Base-by-base conservation (phyloP, 2,797 vertebrate genomes). In the Enteromius afrohamiltoni region DNA sequence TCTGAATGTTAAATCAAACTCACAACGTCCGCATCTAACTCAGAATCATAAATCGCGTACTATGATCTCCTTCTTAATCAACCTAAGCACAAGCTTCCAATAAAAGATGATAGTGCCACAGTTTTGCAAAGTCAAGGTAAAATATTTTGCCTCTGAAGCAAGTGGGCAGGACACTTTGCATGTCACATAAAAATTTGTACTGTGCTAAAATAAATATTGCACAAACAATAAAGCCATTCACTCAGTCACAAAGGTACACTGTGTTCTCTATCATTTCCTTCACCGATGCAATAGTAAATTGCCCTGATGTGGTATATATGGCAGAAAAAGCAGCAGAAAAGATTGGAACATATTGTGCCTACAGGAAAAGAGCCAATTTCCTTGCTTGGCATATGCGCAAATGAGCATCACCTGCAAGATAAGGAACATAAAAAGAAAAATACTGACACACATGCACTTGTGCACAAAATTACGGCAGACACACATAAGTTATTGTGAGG, bases 171-270 rank as follows among this genome's bases (percentile, higher is more conserved):
- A 91, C 90, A 93, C 91, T 94, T 92, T 93, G 88, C 88, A 91
- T 90, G 92, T 91, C 93, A 93, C 88, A 93, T 93, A 92, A 94
- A 93, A 92, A 88, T 88, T 90, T 90, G 90, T 83, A 90, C 2
- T 55, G 80, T 77, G 83, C 37, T 85, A 87, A 89, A 93, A 93
- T 93, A 90, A 91, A 88, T 88, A 89, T 84, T 89, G 86, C 88
- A 88, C 83, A 53, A 83, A 89, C 90, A 88, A 85, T 93, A 93
- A 93, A 92, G 88, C 42, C 68, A 87, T 91, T 90, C 84, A 86
- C 91, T 90, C 88, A 92, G 90, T 92, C 89, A 91, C 89, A 93
- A 92, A 90, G 83, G 85, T 89, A 91, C 88, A 87, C 67, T 8
- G 78, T 10, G 82, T 85, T 87, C 88, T 86, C 84, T 75, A 85